Conservation (phyloP, 2,888 invertebrate genomes). For the Chalcis sispes region DNA sequence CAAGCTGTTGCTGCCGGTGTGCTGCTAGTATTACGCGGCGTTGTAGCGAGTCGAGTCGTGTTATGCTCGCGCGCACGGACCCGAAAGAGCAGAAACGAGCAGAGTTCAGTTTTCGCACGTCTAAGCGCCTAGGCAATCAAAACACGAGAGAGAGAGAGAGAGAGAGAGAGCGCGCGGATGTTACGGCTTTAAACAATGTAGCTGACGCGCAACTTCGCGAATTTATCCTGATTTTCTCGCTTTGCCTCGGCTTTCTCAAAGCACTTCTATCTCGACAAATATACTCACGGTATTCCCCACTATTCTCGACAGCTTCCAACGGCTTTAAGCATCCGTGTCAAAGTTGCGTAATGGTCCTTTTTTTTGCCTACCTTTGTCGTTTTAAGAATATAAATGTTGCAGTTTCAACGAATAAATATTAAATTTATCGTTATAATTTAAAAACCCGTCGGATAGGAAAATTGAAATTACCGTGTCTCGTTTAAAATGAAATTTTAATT, state of each 20-base stretch:
- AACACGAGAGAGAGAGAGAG: slow-evolving; percentile 16
- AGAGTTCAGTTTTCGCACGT: slow-evolving; percentile 32
- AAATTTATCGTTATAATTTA: too few relatives aligned
- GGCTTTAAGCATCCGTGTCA: too few relatives aligned
- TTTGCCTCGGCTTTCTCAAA: slow-evolving; percentile 8
- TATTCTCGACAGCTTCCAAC: too few relatives aligned
- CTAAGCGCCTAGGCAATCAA: slow-evolving; percentile 21
- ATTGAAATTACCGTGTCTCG: too few relatives aligned
- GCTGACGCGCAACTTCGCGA: neutral
- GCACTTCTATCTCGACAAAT: slow-evolving; percentile 17
- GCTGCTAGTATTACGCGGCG: neutral
- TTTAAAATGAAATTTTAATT: too few relatives aligned
- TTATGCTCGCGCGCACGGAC: neutral
- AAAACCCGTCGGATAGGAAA: too few relatives aligned
- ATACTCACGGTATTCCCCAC: neutral
- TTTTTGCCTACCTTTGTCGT: too few relatives aligned
- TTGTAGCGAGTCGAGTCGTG: neutral
- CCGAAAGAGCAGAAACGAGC: neutral
- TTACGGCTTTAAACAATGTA: slow-evolving; percentile 27
- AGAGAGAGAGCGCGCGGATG: too few relatives aligned
- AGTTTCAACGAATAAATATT: too few relatives aligned
- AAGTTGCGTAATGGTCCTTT: too few relatives aligned
- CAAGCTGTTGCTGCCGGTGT: slow-evolving; percentile 41
- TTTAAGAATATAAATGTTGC: too few relatives aligned
- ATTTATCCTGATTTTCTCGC: slow-evolving; percentile 20